phyloP scores from a whole-genome alignment of 2,888 invertebrate species.

The Cylloceria caligata region DNA sequence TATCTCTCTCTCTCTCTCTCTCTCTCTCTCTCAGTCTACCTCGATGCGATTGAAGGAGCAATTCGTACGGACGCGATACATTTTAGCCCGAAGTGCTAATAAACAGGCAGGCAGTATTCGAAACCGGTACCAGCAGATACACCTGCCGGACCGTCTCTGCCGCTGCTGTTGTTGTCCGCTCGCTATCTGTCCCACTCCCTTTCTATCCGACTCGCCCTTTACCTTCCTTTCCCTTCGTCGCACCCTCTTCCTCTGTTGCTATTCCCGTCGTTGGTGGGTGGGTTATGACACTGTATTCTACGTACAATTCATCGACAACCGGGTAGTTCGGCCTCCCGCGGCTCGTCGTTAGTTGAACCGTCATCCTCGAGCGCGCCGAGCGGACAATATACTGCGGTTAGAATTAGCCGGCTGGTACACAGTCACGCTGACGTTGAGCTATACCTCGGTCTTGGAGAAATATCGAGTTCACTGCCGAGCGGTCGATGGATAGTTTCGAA shows the following conservation, averaged over 20 bases:
- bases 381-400: conserved; percentile 40
- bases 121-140: conserved; percentile 42
- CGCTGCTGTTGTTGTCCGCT: not conserved
- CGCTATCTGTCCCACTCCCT: not conserved
- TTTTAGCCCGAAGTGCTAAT: conserved; percentile 56
- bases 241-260: not conserved
- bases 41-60: conserved; percentile 6
- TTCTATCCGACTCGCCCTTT: conserved; percentile 7
- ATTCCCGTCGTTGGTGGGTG: not conserved
- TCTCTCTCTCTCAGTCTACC: conserved; percentile 4
- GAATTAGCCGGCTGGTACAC: conserved; percentile 57
- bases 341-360: conserved; percentile 57
- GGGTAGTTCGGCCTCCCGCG: conserved; percentile 39
- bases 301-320: conserved; percentile 46
- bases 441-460: conserved; percentile 28
- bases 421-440: conserved; percentile 52
- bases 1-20: not conserved
- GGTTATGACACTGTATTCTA: conserved; percentile 37
- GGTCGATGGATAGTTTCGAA: not conserved
- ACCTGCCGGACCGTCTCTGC: conserved; percentile 31
- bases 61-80: conserved; percentile 20
- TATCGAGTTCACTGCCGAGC: conserved; percentile 26
- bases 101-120: conserved; percentile 29
- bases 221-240: conserved; percentile 13
- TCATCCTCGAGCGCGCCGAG: conserved; percentile 29